phyloP scores from a whole-genome alignment of 2,888 invertebrate species.

The Chymomyza caudatula region DNA sequence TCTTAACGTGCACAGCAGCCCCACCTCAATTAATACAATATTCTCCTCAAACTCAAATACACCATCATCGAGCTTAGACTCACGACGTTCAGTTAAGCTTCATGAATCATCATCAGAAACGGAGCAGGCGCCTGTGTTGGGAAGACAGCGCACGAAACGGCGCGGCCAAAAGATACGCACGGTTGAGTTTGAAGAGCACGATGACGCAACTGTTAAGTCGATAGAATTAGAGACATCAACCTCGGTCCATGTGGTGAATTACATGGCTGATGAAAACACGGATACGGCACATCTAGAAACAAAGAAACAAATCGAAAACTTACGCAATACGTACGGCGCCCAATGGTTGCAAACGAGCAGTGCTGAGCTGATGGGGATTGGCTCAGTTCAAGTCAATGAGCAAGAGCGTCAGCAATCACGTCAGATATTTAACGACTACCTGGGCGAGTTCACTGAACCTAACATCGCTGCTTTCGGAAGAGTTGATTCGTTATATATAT shows the following conservation, averaged over 20 bases:
- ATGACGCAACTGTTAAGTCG: background rate
- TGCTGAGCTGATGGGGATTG: constrained; percentile 79
- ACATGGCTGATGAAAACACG: constrained; percentile 38
- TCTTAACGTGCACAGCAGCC: constrained; percentile 20
- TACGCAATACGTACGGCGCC: constrained; percentile 81
- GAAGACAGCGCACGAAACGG: constrained; percentile 52
- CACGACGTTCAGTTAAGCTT: constrained; percentile 56
- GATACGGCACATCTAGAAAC: constrained; percentile 79
- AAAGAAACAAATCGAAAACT: constrained; percentile 81
- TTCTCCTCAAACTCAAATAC: constrained; percentile 53
- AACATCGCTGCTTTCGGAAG: too few species aligned
- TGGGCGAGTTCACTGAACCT: constrained; percentile 50
- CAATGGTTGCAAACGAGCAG: constrained; percentile 81
- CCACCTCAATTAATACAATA: constrained; percentile 45
- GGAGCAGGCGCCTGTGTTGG: constrained; percentile 18
- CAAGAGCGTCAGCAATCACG: constrained; percentile 53
- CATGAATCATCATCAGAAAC: constrained; percentile 39
- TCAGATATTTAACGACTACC: constrained; percentile 67
- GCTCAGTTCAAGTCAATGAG: constrained; percentile 32
- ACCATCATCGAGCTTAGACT: constrained; percentile 75
- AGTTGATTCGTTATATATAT: too few species aligned
- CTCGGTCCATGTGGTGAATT: constrained; percentile 20
- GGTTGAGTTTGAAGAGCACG: constrained; percentile 74
- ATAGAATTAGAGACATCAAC: background rate
- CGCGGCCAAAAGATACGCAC: constrained; percentile 78